Base-by-base conservation (phyloP, 2,797 vertebrate genomes). In the Crenuchus spilurus region DNA sequence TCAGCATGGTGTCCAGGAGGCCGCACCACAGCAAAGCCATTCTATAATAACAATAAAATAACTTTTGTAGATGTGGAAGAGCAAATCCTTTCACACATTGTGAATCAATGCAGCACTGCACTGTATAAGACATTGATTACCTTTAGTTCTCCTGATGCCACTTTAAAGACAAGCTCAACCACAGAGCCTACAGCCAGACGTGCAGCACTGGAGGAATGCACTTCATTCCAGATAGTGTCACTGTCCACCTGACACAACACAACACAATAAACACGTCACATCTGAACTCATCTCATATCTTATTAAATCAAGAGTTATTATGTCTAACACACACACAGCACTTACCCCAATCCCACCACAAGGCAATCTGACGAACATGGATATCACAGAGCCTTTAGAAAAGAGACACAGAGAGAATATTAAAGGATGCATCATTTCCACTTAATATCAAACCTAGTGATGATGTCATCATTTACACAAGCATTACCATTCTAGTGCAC, bases 181-280 rank as follows among this genome's bases (percentile, higher is more conserved):
- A 99, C 97, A 0, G 95, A 99, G 76, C 97, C 97, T 58, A 96
- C 97, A 0, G 97, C 97, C 82, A 98, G 90, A 18, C 97, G 96
- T 44, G 96, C 96, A 0, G 97, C 97, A 0, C 94, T 95, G 0
- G 96, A 96, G 0, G 97, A 98, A 83, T 99, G 97, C 39, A 97
- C 94, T 78, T 99, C 97, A 0, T 98, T 98, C 97, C 97, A 99
- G 78, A 98, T 96, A 10, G 97, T 99, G 89, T 99, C 97, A 11
- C 94, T 98, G 92, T 99, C 97, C 22, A 98, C 96, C 96, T 98
- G 88, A 63, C 37, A 80, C 69, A 82, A 76, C 42, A 41, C 69
- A 64, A 57, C 69, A 49, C 20, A 48, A n/a, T 14, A 63, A 14
- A 52, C 6, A 67, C 3, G 42, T 2, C 11, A 58, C 6, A 67